These are phyloP conservation scores for Aporrectodea caliginosa DNA, from an alignment of 1,140 invertebrate genomes.

Conservation along the genomic window DNA sequence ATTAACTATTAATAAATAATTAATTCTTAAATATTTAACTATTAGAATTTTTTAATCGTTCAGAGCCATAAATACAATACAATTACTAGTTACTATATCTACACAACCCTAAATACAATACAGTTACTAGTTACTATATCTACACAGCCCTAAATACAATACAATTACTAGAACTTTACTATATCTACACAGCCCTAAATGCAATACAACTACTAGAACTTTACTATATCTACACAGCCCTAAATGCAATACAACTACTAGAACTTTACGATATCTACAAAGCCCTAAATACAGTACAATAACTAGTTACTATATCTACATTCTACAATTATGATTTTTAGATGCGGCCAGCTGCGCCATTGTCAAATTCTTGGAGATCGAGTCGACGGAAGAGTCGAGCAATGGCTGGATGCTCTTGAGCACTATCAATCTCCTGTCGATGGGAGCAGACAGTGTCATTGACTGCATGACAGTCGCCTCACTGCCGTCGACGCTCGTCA, in stretches of 20 bases:
- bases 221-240: neutral
- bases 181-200: neutral
- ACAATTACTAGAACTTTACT: neutral
- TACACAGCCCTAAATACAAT: too few relatives aligned
- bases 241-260: too few relatives aligned
- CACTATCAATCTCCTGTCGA: conserved; percentile 78
- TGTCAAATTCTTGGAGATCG: conserved; percentile 88
- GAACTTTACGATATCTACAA: neutral
- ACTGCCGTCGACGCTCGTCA: conserved; percentile 94
- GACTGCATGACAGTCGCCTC: conserved; percentile 85
- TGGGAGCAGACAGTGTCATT: conserved; percentile 58
- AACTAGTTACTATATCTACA: too few relatives aligned
- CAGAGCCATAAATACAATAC: too few relatives aligned
- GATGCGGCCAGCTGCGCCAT: conserved; percentile 93
- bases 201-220: too few relatives aligned
- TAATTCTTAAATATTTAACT: too few relatives aligned
- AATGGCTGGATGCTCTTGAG: conserved; percentile 95
- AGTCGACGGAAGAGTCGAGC: conserved; percentile 72
- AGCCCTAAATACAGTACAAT: too few relatives aligned
- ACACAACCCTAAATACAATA: too few relatives aligned
- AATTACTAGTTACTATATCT: neutral
- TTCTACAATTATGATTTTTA: conserved; percentile 39
- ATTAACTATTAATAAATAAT: too few relatives aligned
- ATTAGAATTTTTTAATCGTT: too few relatives aligned
- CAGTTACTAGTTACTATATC: too few relatives aligned